Base-by-base conservation (phyloP, 2,888 invertebrate species). In the Thalpophila matura region DNA sequence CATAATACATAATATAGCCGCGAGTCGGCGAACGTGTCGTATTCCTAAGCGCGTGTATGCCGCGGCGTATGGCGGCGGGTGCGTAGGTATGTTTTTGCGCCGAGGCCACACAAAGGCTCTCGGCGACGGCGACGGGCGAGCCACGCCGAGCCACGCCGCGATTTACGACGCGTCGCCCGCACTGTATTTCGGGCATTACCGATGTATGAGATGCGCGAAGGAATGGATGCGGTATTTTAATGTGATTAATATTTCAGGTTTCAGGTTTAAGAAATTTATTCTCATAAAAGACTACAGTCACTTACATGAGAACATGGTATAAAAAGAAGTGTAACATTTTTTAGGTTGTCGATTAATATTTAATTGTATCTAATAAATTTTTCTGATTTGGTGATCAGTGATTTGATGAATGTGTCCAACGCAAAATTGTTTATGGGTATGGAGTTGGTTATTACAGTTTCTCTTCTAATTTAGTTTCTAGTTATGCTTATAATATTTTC, bases 91-190 rank as follows among this genome's bases (percentile, higher is more conserved):
- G 89, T 88, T 88, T 89, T 87, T 84, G 86, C 87, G 57, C 45
- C 79, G 89, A 89, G 91, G 91, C 89, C 90, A 85, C 89, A 91
- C 91, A 91, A 91, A 92, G 92, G 89, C 90, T 90, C 89, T 87
- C 70, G 70, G 74, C 67, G 73, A 56, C 67, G 73, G 50, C 60
- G 68, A 59, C 68, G 60, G 56, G 61, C 75, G 91, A 53, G 70
- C 75, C 62, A 40, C 49, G 33, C 76, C 93, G 84, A 87, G 89
- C 89, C 89, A 92, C 92, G 94, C 91, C 95, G 95, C 95, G 96
- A 95, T 93, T 95, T 96, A 95, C 96, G 95, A 93, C 95, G 85
- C 88, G 91, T 86, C 95, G 95, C 95, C 95, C 91, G 91, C 93
- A 89, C 93, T 90, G 92, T 93, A 93, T 94, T 94, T 94, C 89